Conservation (phyloP, 2,113 vertebrate species). For the Pogona vitticeps region DNA sequence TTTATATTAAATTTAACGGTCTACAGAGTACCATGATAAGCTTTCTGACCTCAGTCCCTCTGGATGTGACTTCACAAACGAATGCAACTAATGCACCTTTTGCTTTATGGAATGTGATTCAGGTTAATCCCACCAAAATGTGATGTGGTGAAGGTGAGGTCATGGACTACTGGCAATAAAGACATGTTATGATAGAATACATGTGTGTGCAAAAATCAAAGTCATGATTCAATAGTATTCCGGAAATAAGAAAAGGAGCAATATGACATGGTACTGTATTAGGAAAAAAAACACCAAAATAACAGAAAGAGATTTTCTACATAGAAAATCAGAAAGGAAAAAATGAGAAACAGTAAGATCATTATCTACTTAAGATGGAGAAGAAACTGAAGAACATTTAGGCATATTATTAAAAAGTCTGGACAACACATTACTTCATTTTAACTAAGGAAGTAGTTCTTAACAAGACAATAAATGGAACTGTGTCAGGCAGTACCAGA, state of each 20-base stretch:
- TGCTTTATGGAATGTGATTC: conserved; percentile 24
- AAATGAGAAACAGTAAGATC: background rate
- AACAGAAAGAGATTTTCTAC: background rate
- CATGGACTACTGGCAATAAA: conserved; percentile 13
- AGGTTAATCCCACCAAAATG: conserved; percentile 44
- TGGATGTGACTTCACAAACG: conserved; percentile 24
- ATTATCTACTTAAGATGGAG: background rate
- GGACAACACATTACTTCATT: background rate
- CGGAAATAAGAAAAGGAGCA: conserved; percentile 3
- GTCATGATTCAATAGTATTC: background rate
- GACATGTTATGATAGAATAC: background rate
- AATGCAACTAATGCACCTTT: conserved; percentile 40
- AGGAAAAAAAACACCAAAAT: background rate
- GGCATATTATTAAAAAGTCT: background rate
- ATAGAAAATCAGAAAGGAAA: background rate
- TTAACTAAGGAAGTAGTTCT: background rate
- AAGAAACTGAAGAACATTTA: background rate
- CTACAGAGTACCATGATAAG: conserved; percentile 22
- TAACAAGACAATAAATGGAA: background rate
- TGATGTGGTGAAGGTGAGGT: conserved; percentile 37
- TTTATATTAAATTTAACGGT: conserved; percentile 41
- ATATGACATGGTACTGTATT: background rate
- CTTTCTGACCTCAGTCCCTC: conserved; percentile 43
- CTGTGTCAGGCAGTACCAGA: background rate
- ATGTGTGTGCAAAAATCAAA: background rate